A percentile compares a stretch with the other conserved stretches of the same genome.
Conservation (phyloP, 1,140 invertebrate species). For the Augochlora pura region DNA sequence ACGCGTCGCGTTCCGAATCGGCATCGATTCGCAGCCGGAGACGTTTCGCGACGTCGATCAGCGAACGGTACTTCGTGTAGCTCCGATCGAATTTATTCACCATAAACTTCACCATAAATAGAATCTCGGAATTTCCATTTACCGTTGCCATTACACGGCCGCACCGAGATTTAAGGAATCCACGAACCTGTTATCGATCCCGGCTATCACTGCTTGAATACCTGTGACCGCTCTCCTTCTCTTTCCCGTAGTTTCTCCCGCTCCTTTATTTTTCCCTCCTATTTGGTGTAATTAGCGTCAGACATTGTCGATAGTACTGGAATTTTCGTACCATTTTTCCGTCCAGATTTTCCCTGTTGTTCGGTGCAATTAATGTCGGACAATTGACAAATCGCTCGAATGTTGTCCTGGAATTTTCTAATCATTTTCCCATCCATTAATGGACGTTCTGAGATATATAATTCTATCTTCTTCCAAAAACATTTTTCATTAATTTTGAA, state of each 20-base stretch:
- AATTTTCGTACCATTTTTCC: no score
- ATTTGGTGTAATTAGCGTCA: no score
- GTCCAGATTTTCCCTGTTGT: no score
- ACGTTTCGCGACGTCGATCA: background rate
- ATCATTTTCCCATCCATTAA: no score
- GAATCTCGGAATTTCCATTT: constrained; percentile 7
- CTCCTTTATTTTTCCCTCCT: background rate
- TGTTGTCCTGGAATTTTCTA: no score
- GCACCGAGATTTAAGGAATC: constrained; percentile 10
- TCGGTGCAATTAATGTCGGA: no score
- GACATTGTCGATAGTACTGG: no score
- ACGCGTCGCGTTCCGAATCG: background rate
- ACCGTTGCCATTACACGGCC: background rate
- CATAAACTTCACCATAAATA: constrained; percentile 22
- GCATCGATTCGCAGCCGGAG: background rate
- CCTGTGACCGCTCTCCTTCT: background rate
- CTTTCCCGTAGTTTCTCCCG: background rate
- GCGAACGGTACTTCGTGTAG: constrained; percentile 11
- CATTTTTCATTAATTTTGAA: no score
- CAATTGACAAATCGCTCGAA: no score
- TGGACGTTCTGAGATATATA: no score
- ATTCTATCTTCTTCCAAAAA: no score
- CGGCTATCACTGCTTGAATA: constrained; percentile 9
- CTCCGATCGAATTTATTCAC: constrained; percentile 19
- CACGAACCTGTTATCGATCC: constrained; percentile 26